These are phyloP conservation scores for Philotrypesis tridentata DNA, from an alignment of 1,140 invertebrate species.

Conservation along the genomic window DNA sequence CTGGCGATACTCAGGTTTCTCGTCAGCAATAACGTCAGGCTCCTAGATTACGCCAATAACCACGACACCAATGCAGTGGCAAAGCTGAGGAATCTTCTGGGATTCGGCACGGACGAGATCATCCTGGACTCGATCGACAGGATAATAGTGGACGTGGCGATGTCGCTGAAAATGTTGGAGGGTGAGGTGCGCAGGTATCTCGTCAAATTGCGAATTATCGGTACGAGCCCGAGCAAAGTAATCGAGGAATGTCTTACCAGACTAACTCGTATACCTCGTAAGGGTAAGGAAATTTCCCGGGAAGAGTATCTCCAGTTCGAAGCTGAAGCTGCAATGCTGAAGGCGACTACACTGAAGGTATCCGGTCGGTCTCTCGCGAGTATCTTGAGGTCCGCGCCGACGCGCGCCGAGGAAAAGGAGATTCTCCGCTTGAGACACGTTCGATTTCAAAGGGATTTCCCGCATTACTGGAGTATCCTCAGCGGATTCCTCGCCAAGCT, in stretches of 20 bases:
- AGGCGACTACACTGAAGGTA: background rate
- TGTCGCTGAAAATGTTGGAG: background rate
- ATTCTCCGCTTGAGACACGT: no score
- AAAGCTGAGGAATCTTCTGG: constrained; percentile 13
- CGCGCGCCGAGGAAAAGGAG: no score
- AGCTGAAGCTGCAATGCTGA: background rate
- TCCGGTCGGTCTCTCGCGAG: no score
- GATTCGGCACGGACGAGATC: background rate
- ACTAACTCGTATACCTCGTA: no score
- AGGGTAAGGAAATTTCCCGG: no score
- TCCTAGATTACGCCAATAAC: background rate
- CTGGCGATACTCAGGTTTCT: background rate
- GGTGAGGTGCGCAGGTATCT: background rate
- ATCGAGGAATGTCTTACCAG: background rate
- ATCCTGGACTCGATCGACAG: background rate
- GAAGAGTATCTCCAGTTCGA: background rate
- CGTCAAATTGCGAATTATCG: background rate
- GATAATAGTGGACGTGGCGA: background rate
- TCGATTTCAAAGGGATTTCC: background rate
- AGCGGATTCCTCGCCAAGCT: constrained; percentile 2
- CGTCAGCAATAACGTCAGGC: background rate
- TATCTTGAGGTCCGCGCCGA: no score
- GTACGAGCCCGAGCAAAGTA: background rate
- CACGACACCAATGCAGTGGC: background rate
- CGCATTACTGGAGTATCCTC: background rate